Base-by-base conservation (phyloP, 2,888 invertebrate genomes). In the Harmothoe impar region DNA sequence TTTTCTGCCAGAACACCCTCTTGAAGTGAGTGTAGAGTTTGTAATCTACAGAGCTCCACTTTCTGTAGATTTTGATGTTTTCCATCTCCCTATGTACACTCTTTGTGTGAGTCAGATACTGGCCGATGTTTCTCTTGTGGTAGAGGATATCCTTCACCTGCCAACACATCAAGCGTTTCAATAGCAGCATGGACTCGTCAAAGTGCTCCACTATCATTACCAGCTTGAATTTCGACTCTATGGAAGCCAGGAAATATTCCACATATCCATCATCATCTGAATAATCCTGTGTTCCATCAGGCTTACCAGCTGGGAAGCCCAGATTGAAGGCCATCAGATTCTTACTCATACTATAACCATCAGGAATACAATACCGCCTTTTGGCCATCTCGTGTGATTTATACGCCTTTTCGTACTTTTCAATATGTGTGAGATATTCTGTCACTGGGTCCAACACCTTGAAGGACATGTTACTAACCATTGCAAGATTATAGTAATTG, bases 191-290 rank as follows among this genome's bases (percentile, higher is more conserved):
- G 0, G 95, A 96, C 90, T 95, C 95, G 25, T 94, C 92, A 88
- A 95, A 95, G 89, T 95, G 94, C 84, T 96, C 96, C n/a, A 94
- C 93, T 0, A 95, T 93, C 94, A 95, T 94, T 3, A 96, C 94
- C 12, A 95, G 91, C 25, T 92, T 88, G 90, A 95, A 95, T 7
- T 93, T 92, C 7, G 93, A 89, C 35, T 94, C 94, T 17, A 95
- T 91, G 20, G 92, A 72, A 7, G 93, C 35, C 15, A 95, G 93
- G 91, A 94, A 95, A 1, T 91, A 43, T n/a, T 91, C 84, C 17
- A 94, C 89, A 3, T 92, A 93, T 15, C 68, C 54, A 5, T 51
- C 23, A 72, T 94, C 90, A 15, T 89, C 54, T 0, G 93, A 91
- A 52, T 94, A 93, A 90, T 95, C 93, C 23, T 25, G 35, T 7